phyloP scores from a whole-genome alignment of 2,888 invertebrate genomes.

The Xestia ashworthii region DNA sequence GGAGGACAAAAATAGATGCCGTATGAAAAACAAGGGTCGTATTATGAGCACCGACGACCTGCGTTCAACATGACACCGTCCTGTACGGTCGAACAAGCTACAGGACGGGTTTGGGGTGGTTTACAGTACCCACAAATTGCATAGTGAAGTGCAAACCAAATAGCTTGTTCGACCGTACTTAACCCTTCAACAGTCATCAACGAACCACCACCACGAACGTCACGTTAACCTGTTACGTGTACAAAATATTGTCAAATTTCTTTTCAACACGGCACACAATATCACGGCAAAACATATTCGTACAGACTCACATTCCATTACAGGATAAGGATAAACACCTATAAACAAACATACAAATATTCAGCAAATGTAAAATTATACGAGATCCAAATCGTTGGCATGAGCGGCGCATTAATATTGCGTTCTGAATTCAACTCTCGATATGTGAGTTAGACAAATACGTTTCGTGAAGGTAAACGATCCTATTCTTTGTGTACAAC shows the following conservation, averaged over 20 bases:
- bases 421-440: conserved; percentile 69
- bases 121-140: too few relatives aligned
- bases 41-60: background rate
- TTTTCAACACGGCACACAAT: background rate
- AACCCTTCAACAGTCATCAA: conserved; percentile 8
- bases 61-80: conserved; percentile 2
- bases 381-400: conserved; percentile 71
- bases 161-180: too few relatives aligned
- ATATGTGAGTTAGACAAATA: conserved; percentile 61
- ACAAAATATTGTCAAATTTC: conserved; percentile 5
- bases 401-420: conserved; percentile 68
- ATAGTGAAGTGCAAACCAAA: too few relatives aligned
- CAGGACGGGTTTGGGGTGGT: too few relatives aligned
- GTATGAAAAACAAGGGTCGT: conserved; percentile 7
- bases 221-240: background rate
- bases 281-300: conserved; percentile 6
- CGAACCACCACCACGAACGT: background rate
- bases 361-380: conserved; percentile 66
- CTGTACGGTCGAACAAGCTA: too few relatives aligned
- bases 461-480: conserved; percentile 60
- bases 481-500: conserved; percentile 57
- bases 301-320: conserved; percentile 52
- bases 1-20: background rate
- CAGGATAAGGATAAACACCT: conserved; percentile 57
- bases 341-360: conserved; percentile 64